These are phyloP conservation scores for Isaurus tuberculatus DNA, from an alignment of 92 coral and sea anemone species.

Conservation along the genomic window DNA sequence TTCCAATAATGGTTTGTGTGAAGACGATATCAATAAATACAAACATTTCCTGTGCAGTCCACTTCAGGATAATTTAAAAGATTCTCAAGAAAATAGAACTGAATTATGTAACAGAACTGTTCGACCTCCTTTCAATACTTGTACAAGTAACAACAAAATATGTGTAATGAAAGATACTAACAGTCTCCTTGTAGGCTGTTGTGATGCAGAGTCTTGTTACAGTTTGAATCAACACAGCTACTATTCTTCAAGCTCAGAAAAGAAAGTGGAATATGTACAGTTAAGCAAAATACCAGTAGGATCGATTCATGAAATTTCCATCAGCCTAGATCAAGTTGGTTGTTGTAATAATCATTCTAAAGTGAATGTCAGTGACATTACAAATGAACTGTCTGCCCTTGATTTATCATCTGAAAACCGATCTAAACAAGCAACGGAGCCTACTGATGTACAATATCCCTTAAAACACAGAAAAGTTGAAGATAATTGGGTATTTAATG, in stretches of 20 bases:
- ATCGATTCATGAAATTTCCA: neutral
- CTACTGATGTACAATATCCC: neutral
- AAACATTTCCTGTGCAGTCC: neutral
- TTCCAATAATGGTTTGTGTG: neutral
- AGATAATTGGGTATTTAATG: neutral
- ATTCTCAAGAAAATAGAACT: neutral
- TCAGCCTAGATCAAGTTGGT: too few species aligned
- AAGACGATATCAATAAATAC: neutral
- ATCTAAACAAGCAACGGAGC: neutral
- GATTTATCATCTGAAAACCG: neutral
- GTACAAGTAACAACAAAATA: neutral
- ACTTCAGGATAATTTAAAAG: neutral
- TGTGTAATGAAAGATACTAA: neutral
- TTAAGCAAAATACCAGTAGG: neutral
- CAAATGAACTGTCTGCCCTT: neutral
- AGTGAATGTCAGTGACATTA: neutral
- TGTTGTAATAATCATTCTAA: neutral
- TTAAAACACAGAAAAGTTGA: neutral
- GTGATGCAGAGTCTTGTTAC: neutral
- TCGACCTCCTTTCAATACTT: neutral
- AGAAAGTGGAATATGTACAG: neutral
- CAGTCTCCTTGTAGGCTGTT: neutral
- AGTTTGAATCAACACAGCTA: neutral
- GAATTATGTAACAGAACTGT: neutral
- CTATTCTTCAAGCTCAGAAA: neutral